Conservation (phyloP, 1,140 invertebrate genomes). For the Micrasema minimum region DNA sequence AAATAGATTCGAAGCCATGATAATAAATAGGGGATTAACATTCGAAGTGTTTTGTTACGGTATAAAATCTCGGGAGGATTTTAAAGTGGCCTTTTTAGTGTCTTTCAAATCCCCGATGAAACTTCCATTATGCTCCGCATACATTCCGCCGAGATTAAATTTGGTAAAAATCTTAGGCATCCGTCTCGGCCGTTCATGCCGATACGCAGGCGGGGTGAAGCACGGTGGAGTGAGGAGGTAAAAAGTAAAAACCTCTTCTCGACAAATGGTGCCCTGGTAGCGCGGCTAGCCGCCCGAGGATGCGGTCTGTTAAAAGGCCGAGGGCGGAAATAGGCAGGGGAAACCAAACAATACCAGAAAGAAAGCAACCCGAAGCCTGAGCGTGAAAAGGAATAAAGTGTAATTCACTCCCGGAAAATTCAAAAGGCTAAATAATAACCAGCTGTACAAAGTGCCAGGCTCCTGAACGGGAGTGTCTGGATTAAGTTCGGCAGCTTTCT, state of each 20-base stretch:
- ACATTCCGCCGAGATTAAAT: constrained; percentile 38
- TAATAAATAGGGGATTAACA: no score
- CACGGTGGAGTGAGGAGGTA: not conserved
- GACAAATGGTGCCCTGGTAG: constrained; percentile 39
- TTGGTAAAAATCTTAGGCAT: constrained; percentile 33
- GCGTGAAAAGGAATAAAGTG: constrained; percentile 3
- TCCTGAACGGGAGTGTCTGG: not conserved
- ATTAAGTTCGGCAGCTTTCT: constrained; percentile 14
- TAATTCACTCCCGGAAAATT: constrained; percentile 22
- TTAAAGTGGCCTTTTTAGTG: not conserved
- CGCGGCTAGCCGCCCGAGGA: constrained; percentile 30
- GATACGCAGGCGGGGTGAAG: constrained; percentile 11
- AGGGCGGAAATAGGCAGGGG: not conserved
- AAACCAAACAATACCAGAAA: constrained; percentile 21
- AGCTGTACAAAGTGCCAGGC: constrained; percentile 4
- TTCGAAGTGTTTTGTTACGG: no score
- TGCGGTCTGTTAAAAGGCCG: constrained; percentile 34
- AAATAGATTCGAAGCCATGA: no score
- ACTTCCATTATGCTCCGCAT: constrained; percentile 27
- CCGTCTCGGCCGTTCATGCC: constrained; percentile 36
- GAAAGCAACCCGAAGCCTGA: constrained; percentile 22
- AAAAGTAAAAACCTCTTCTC: constrained; percentile 29
- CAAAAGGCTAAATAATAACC: not conserved
- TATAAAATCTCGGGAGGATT: not conserved
- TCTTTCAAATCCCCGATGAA: constrained; percentile 1